Conservation (phyloP, 2,888 invertebrate genomes). For the Melipona bicolor region DNA sequence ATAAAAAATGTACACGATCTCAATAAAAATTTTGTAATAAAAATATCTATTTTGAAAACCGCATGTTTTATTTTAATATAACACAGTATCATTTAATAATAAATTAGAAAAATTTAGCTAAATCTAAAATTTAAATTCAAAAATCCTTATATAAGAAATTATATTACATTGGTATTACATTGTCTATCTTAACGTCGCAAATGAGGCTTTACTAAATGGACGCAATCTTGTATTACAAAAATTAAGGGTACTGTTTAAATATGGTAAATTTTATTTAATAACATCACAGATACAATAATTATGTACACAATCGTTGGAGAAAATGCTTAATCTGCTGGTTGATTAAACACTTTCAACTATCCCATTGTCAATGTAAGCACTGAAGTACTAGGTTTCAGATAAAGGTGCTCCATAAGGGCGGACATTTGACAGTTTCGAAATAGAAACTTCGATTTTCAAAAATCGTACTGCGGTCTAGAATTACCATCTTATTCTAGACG, state of each 20-base stretch:
- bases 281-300: slow-evolving; percentile 84
- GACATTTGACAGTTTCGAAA: slow-evolving; percentile 66
- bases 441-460: slow-evolving; percentile 55
- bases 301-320: slow-evolving; percentile 80
- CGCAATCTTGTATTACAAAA: not conserved
- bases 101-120: slow-evolving; percentile 1
- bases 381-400: slow-evolving; percentile 78
- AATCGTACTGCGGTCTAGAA: slow-evolving; percentile 61
- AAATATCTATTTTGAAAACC: not conserved
- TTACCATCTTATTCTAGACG: slow-evolving; percentile 52
- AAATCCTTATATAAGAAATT: not conserved
- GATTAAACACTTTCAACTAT: slow-evolving; percentile 65
- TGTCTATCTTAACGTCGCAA: not conserved
- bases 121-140: not conserved
- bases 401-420: slow-evolving; percentile 74
- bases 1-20: not conserved
- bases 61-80: not conserved
- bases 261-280: slow-evolving; percentile 83
- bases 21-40: not conserved
- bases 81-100: not conserved
- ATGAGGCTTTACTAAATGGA: not conserved
- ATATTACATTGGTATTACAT: not conserved
- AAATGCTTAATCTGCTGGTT: slow-evolving; percentile 57
- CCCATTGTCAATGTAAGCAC: slow-evolving; percentile 78
- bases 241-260: slow-evolving; percentile 73